Evolutionary conservation across 2,888 invertebrate species (phyloP).

Genomic region (Sinotaia quadrata): DNA sequence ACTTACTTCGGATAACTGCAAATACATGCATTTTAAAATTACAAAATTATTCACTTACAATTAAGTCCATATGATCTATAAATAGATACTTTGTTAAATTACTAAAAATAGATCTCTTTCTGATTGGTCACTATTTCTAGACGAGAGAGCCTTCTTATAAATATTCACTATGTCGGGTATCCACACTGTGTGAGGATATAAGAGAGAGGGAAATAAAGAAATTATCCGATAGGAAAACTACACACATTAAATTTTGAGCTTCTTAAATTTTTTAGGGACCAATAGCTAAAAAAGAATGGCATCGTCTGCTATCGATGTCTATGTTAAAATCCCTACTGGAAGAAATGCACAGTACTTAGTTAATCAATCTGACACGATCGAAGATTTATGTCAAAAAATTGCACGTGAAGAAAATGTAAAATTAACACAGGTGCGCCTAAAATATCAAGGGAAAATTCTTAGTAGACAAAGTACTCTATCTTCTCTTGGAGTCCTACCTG

Average conservation of each 20-base stretch:
- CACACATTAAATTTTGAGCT: conserved; percentile 17
- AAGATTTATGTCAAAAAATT: conserved; percentile 42
- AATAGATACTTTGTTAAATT: not conserved
- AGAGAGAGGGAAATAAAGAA: too few relatives aligned
- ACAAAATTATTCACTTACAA: too few relatives aligned
- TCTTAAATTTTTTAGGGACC: not conserved
- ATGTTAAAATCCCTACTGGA: conserved; percentile 58
- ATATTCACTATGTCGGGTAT: too few relatives aligned
- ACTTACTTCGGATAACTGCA: too few relatives aligned
- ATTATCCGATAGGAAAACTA: too few relatives aligned
- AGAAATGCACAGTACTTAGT: conserved; percentile 47
- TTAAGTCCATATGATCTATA: too few relatives aligned
- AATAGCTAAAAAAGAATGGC: conserved; percentile 42
- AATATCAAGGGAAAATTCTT: conserved; percentile 65
- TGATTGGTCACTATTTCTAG: conserved; percentile 1
- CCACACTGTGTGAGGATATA: too few relatives aligned
- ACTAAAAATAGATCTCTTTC: not conserved
- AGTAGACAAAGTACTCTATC: conserved; percentile 49
- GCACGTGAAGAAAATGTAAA: conserved; percentile 49
- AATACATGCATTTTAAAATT: too few relatives aligned
- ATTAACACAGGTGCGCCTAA: conserved; percentile 47
- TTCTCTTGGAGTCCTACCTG: conserved; percentile 58
- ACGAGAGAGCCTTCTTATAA: not conserved
- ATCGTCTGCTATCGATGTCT: conserved; percentile 46
- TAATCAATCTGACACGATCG: conserved; percentile 40